A percentile compares a stretch with the other conserved stretches of the same genome.
These are phyloP conservation scores for Catharus minimus DNA, from an alignment of 2,113 vertebrate genomes.

Conservation along the genomic window DNA sequence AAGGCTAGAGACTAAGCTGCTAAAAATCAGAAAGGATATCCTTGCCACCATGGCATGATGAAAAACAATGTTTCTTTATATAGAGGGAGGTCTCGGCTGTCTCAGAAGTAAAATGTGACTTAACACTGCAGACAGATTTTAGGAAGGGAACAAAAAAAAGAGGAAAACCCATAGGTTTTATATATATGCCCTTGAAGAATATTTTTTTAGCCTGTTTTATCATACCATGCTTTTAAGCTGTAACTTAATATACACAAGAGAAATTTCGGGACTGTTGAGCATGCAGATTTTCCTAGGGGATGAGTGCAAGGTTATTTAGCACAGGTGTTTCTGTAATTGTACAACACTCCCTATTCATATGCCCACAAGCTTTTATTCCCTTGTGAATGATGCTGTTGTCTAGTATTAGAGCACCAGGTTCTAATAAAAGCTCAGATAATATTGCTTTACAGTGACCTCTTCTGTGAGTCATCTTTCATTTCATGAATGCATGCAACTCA, in stretches of 20 bases:
- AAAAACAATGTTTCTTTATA: background rate
- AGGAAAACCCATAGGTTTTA: background rate
- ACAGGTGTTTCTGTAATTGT: constrained; percentile 56
- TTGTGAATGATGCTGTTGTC: constrained; percentile 2
- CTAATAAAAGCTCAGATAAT: constrained; percentile 19
- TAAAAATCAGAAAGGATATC: background rate
- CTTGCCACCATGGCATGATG: background rate
- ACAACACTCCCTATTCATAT: constrained; percentile 6
- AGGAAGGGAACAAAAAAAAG: background rate
- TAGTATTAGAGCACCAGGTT: background rate
- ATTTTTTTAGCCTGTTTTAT: background rate
- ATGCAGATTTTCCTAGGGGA: constrained; percentile 46
- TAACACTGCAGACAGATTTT: background rate
- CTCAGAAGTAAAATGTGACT: background rate
- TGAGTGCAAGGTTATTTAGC: constrained; percentile 38
- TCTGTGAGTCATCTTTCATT: constrained; percentile 8
- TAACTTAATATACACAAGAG: constrained; percentile 6
- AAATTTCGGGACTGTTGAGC: constrained; percentile 20
- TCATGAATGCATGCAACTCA: background rate
- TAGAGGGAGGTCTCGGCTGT: background rate
- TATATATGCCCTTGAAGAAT: constrained; percentile 1
- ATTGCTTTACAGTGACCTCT: constrained; percentile 23
- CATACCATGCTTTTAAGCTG: background rate
- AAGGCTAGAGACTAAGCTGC: background rate
- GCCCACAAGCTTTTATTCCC: constrained; percentile 39